Evolutionary conservation across 2,888 invertebrate genomes (phyloP), one percentile per base, ranked within the genome.

Genomic region (Luperina nickerlii): DNA sequence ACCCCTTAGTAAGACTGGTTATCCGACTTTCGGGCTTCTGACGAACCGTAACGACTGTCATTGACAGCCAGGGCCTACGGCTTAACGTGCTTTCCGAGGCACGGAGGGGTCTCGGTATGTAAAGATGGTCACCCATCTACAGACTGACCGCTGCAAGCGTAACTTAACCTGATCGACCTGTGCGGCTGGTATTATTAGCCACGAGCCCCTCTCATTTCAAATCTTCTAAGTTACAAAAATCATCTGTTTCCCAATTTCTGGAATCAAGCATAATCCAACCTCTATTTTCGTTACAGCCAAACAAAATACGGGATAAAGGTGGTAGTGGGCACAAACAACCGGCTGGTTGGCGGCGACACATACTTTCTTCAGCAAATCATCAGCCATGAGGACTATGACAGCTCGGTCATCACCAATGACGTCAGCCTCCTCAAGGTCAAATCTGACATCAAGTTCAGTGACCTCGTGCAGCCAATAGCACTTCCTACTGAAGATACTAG

Each of bases 291-390:
- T 90, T 90, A 0, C 89, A 94, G 94, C 11, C 89, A 92, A 85
- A 86, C 90, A 13, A 81, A 82, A 9, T 51, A 69, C 11, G 87
- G 84, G 45, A 89, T 94, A 13, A 69, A 83, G 68, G 96, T 97
- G 0, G 95, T 97, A 0, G 96, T 96, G 0, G 97, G 97, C 2
- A 97, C 97, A 0, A 97, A 96, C 88, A 95, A 93, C 76, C 93
- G 97, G 0, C 83, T 92, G 1, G 66, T 85, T 0, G 97, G 97
- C 0, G 97, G 97, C 0, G 93, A 92, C 18, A 88, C 84, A 6
- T 96, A 97, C 89, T 77, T 90, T 0, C 95, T 97, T 0, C 91
- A 94, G 0, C 83, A 90, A n/a, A 93, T 96, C 81, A 90, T 95
- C 45, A 82, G 94, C n/a, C 97, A 97, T 86, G 92, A 95, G 27